Conservation (phyloP, 2,888 invertebrate genomes). For the Andrena flavipes region DNA sequence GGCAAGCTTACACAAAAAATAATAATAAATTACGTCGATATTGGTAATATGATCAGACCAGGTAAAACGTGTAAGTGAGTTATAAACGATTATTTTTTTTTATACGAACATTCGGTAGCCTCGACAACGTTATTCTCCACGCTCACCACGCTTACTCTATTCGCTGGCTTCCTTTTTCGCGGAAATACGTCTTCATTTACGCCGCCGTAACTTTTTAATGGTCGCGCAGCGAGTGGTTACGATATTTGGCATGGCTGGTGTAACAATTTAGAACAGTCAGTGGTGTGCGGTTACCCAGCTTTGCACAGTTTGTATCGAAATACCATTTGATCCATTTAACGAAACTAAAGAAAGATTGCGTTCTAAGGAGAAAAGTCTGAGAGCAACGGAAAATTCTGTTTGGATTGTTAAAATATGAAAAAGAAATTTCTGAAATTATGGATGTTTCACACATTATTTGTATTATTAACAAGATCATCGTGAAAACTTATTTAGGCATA, state of each 20-base stretch:
- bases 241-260: slow-evolving; percentile 53
- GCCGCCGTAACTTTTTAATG: slow-evolving; percentile 79
- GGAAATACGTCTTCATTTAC: slow-evolving; percentile 77
- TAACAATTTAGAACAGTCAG: slow-evolving; percentile 18
- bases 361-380: neutral
- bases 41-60: neutral
- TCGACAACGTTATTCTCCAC: slow-evolving; percentile 24
- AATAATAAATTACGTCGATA: neutral
- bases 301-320: slow-evolving; percentile 6
- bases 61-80: neutral
- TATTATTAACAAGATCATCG: no score
- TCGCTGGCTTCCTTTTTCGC: slow-evolving; percentile 25
- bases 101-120: slow-evolving; percentile 27
- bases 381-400: neutral
- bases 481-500: no score
- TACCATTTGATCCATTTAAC: neutral
- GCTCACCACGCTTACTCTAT: slow-evolving; percentile 9
- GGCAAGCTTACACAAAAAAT: neutral
- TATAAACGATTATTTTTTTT: slow-evolving; percentile 24
- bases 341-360: neutral
- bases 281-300: neutral
- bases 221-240: slow-evolving; percentile 61
- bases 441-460: no score
- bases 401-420: neutral
- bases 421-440: no score